These are phyloP conservation scores for Macrotis lagotis DNA, from an alignment of 2,113 vertebrate species.

Conservation along the genomic window DNA sequence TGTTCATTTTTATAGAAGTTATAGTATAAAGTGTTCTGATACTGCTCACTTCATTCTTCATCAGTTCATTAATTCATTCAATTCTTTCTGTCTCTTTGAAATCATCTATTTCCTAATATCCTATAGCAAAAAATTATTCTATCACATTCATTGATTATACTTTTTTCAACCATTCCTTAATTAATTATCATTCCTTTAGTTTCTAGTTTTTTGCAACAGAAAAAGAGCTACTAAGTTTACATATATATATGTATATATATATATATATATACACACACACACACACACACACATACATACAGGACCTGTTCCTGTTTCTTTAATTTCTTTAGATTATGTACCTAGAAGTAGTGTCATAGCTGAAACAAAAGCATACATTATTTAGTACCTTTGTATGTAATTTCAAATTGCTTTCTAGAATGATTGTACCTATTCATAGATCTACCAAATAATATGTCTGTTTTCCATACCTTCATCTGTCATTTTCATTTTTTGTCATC, in stretches of 20 bases:
- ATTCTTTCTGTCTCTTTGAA: background rate
- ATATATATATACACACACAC: no score
- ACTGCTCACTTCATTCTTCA: background rate
- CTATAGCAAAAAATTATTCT: background rate
- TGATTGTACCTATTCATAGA: background rate
- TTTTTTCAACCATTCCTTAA: background rate
- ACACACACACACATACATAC: no score
- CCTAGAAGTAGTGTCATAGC: background rate
- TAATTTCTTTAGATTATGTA: background rate
- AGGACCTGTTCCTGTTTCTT: background rate
- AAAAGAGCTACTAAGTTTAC: background rate
- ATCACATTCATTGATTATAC: background rate
- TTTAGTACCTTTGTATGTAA: background rate
- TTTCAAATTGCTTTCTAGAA: background rate
- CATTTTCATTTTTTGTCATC: background rate
- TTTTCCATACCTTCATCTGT: background rate
- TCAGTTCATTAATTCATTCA: background rate
- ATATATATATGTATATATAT: no score
- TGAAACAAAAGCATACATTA: background rate
- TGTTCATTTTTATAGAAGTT: background rate
- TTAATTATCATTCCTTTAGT: background rate
- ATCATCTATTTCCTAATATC: background rate
- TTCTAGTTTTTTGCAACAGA: background rate
- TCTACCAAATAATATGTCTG: background rate
- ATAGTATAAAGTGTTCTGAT: background rate